Conservation (phyloP, 2,113 vertebrate species). For the Ondatra zibethicus region DNA sequence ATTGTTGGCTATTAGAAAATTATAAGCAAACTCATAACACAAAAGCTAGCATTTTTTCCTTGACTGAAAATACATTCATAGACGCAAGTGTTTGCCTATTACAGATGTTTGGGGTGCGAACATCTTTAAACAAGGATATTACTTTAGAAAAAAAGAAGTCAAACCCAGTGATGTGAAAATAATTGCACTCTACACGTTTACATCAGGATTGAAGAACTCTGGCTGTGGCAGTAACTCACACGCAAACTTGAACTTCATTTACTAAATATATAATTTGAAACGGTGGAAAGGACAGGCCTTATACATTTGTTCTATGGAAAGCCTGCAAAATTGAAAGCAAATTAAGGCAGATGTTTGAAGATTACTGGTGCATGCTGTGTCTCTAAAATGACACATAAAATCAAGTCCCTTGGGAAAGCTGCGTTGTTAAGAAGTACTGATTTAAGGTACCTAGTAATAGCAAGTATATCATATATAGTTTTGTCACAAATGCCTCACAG, state of each 20-base stretch:
- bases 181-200: neutral
- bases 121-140: slow-evolving; percentile 10
- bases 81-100: slow-evolving; percentile 10
- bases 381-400: slow-evolving; percentile 61
- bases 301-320: slow-evolving; percentile 59
- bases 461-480: neutral
- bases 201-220: slow-evolving; percentile 36
- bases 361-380: slow-evolving; percentile 53
- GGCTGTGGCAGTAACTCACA: neutral
- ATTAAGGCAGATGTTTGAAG: slow-evolving; percentile 73
- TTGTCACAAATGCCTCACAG: neutral
- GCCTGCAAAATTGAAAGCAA: slow-evolving; percentile 70
- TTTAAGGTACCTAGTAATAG: slow-evolving; percentile 51
- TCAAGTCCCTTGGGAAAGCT: slow-evolving; percentile 52
- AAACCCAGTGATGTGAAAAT: neutral
- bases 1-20: slow-evolving; percentile 33
- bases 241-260: slow-evolving; percentile 44
- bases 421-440: slow-evolving; percentile 65
- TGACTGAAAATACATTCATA: slow-evolving; percentile 41
- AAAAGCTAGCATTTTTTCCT: neutral
- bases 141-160: neutral
- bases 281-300: slow-evolving; percentile 53
- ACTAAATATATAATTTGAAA: slow-evolving; percentile 66
- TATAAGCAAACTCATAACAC: neutral
- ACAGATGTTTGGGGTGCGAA: neutral